A percentile compares a stretch with the other conserved stretches of the same genome.
Evolutionary conservation across 2,888 invertebrate genomes (phyloP).

Genomic region (Cheiracanthium punctorium): DNA sequence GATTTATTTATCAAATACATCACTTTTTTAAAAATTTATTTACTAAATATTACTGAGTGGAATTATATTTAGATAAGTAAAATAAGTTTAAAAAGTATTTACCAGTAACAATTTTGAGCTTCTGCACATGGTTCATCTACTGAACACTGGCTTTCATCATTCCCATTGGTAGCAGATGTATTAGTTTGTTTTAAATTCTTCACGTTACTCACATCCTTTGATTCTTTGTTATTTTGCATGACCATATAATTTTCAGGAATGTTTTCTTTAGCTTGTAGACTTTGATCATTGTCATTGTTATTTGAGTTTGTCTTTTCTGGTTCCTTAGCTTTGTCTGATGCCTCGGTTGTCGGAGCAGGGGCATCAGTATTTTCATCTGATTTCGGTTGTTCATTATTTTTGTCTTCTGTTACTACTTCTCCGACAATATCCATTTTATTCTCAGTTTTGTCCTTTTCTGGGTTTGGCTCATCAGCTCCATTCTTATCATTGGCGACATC

Average conservation of each 20-base stretch:
- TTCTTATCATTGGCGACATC: background rate
- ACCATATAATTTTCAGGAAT: conserved; percentile 48
- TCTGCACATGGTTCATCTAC: conserved; percentile 51
- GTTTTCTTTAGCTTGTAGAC: background rate
- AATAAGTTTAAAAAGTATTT: conserved; percentile 13
- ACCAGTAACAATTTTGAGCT: conserved; percentile 63
- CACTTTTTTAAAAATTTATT: too few relatives aligned
- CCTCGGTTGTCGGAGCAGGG: background rate
- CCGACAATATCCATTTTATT: conserved; percentile 33
- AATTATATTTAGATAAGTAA: background rate
- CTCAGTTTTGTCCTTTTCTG: background rate
- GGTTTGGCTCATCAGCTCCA: background rate
- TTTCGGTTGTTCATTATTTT: background rate
- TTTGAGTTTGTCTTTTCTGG: background rate
- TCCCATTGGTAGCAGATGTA: conserved; percentile 26
- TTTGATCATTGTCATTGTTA: background rate
- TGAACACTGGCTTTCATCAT: conserved; percentile 57
- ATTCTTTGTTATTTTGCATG: conserved; percentile 42
- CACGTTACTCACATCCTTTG: background rate
- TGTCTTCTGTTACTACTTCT: background rate
- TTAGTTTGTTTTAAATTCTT: conserved; percentile 25
- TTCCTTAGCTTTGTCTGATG: background rate
- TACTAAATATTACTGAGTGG: too few relatives aligned
- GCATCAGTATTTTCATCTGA: background rate
- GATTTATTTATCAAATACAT: too few relatives aligned